A percentile compares a stretch with the other conserved stretches of the same genome.
These are phyloP conservation scores for Kobus ellipsiprymnus DNA, from an alignment of 2,113 vertebrate species.

Conservation along the genomic window DNA sequence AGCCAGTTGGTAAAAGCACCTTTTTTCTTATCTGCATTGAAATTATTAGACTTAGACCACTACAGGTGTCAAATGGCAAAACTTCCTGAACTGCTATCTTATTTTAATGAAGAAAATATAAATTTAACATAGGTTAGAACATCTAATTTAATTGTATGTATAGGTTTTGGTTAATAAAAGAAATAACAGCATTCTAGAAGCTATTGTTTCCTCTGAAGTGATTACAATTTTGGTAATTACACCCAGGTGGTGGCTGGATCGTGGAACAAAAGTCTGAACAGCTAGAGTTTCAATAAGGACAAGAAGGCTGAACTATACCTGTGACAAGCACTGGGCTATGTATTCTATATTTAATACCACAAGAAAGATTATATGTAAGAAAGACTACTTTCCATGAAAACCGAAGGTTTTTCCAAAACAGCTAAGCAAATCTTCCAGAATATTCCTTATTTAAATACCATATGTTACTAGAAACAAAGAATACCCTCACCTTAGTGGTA, in stretches of 20 bases:
- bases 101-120: not conserved
- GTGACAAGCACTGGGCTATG: too few species aligned
- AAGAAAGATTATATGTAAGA: not conserved
- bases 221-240: not conserved
- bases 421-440: not conserved
- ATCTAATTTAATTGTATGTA: not conserved
- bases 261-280: not conserved
- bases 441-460: not conserved
- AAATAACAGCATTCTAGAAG: not conserved
- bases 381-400: not conserved
- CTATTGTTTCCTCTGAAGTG: not conserved
- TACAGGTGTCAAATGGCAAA: not conserved
- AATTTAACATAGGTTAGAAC: not conserved
- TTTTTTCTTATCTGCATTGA: not conserved
- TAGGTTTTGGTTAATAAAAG: constrained; percentile 1
- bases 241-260: not conserved
- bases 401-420: not conserved
- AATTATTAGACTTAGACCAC: not conserved
- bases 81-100: not conserved
- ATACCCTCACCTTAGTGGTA: not conserved
- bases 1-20: not conserved
- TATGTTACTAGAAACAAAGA: not conserved
- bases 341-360: not conserved
- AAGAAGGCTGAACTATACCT: not conserved
- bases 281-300: not conserved